Evolutionary conservation across 2,113 vertebrate species (phyloP).

Genomic region (Falco punctatus): DNA sequence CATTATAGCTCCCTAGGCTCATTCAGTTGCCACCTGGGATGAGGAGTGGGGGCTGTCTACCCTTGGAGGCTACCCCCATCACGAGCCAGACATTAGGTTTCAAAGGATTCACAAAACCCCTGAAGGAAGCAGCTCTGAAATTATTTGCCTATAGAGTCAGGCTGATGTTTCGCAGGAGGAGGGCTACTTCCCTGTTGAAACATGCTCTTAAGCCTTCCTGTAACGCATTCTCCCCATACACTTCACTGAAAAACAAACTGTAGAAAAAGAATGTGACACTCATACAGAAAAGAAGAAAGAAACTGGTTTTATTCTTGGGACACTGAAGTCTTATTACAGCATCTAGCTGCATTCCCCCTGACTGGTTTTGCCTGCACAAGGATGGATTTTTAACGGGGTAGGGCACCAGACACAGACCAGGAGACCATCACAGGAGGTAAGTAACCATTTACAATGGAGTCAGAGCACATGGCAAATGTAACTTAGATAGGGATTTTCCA

Average conservation of each 20-base stretch:
- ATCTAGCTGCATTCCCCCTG: constrained; percentile 56
- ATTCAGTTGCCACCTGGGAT: not conserved
- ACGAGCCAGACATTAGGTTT: not conserved
- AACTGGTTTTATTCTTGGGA: constrained; percentile 73
- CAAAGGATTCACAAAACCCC: not conserved
- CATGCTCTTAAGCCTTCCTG: not conserved
- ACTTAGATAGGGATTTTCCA: constrained; percentile 46
- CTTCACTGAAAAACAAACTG: not conserved
- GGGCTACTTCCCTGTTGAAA: not conserved
- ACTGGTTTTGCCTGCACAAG: constrained; percentile 59
- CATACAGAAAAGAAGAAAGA: constrained; percentile 51
- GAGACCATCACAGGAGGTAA: constrained; percentile 14
- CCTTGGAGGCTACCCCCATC: not conserved
- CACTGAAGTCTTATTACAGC: constrained; percentile 35
- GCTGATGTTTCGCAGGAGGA: not conserved
- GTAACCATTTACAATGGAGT: constrained; percentile 40
- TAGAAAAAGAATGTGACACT: constrained; percentile 43
- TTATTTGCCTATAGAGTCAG: not conserved
- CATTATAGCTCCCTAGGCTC: not conserved
- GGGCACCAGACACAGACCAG: constrained; percentile 44
- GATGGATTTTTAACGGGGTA: constrained; percentile 37
- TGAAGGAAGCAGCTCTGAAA: not conserved
- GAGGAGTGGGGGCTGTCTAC: not conserved
- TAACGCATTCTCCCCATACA: not conserved
- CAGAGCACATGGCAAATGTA: constrained; percentile 28